Evolutionary conservation across 2,888 invertebrate species (phyloP).

Genomic region (Eucera pruinosa): DNA sequence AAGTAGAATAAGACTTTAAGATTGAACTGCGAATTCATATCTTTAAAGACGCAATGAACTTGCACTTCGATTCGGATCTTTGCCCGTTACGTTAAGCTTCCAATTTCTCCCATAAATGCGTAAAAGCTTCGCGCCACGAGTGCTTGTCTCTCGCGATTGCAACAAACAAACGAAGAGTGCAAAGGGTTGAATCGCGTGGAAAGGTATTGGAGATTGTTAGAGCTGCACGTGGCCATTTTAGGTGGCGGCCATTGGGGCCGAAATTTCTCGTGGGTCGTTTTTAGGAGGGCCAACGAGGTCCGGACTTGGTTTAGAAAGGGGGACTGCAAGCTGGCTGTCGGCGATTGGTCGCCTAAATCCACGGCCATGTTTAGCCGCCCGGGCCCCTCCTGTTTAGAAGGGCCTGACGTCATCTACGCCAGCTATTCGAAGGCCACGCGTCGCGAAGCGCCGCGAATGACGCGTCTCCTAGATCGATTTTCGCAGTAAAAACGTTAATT

Average conservation of each 20-base stretch:
- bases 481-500: conserved; percentile 48
- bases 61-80: too few relatives aligned
- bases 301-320: conserved; percentile 75
- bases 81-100: too few relatives aligned
- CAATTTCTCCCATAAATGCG: too few relatives aligned
- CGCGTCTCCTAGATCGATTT: conserved; percentile 54
- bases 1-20: too few relatives aligned
- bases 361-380: conserved; percentile 82
- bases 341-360: conserved; percentile 83
- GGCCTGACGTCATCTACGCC: conserved; percentile 81
- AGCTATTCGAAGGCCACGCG: conserved; percentile 64
- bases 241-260: conserved; percentile 66
- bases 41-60: too few relatives aligned
- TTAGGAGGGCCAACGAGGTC: conserved; percentile 45
- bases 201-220: too few relatives aligned
- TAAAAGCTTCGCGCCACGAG: too few relatives aligned
- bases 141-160: too few relatives aligned
- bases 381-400: conserved; percentile 84
- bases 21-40: too few relatives aligned
- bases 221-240: too few relatives aligned
- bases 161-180: too few relatives aligned
- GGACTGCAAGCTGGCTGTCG: conserved; percentile 66
- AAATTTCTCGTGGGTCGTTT: conserved; percentile 25
- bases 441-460: conserved; percentile 59
- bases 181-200: too few relatives aligned